Conservation (phyloP, 2,888 invertebrate species). For the Plebejus argus region DNA sequence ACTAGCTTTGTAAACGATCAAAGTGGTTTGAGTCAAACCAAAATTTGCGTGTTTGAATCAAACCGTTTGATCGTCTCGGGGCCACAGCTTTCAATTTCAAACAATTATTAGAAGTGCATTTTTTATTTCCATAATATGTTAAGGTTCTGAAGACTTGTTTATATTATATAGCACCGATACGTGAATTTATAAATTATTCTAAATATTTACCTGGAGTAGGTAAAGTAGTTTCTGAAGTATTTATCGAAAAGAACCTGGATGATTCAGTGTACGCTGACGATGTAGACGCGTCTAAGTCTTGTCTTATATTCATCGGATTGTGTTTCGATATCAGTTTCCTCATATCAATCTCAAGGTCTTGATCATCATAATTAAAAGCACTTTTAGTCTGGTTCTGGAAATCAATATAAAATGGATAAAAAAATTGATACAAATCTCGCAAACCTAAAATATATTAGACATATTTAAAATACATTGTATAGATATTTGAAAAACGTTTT, state of each 20-base stretch:
- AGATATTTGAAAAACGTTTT: not conserved
- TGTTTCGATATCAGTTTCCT: constrained; percentile 50
- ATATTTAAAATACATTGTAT: not conserved
- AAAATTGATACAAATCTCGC: not conserved
- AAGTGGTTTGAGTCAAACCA: too few relatives aligned
- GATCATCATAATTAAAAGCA: constrained; percentile 47
- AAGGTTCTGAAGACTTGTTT: too few relatives aligned
- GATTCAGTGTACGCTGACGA: constrained; percentile 55
- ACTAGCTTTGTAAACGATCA: too few relatives aligned
- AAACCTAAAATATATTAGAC: too few relatives aligned
- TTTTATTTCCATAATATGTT: too few relatives aligned
- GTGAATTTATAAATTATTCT: too few relatives aligned
- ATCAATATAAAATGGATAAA: not conserved
- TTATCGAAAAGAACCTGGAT: constrained; percentile 65
- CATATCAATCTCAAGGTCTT: constrained; percentile 50
- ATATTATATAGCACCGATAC: too few relatives aligned
- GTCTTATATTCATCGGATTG: constrained; percentile 47
- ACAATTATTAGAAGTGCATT: too few relatives aligned
- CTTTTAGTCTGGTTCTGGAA: not conserved
- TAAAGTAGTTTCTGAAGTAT: constrained; percentile 64
- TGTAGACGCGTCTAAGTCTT: constrained; percentile 42
- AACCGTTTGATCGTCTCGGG: too few relatives aligned
- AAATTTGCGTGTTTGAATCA: too few relatives aligned
- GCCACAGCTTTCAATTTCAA: too few relatives aligned
- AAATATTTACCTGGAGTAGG: constrained; percentile 63